Evolutionary conservation across 2,797 vertebrate species (phyloP).

Genomic region (Arnoldichthys spilopterus): DNA sequence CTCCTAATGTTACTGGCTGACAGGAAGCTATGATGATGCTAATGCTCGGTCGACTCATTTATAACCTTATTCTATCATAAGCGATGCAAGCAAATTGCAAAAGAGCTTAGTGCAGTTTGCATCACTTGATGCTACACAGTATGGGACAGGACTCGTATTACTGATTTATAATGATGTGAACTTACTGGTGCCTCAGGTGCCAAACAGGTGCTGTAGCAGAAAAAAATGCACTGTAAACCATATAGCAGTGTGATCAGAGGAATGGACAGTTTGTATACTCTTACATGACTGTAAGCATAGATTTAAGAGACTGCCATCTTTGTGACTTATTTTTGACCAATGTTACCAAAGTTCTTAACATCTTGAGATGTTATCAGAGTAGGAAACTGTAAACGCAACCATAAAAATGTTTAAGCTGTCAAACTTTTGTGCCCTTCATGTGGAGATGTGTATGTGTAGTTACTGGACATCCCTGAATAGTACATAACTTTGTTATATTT

Average conservation of each 20-base stretch:
- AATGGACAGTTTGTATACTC: not conserved
- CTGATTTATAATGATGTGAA: slow-evolving; percentile 1
- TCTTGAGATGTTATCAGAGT: not conserved
- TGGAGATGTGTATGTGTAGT: not conserved
- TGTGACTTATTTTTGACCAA: not conserved
- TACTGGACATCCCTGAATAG: not conserved
- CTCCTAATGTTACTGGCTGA: not conserved
- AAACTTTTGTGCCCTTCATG: not conserved
- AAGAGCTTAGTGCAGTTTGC: slow-evolving; percentile 4
- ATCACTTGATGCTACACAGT: slow-evolving; percentile 19
- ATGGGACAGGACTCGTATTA: slow-evolving; percentile 1
- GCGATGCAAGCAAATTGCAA: not conserved
- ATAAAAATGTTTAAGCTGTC: not conserved
- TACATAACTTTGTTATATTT: too few relatives aligned
- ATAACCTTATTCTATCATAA: not conserved
- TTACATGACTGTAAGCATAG: not conserved
- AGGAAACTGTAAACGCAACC: not conserved
- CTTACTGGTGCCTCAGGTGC: not conserved
- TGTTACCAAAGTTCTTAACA: not conserved
- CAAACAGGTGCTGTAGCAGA: not conserved
- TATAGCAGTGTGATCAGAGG: not conserved
- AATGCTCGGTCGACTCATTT: slow-evolving; percentile 21
- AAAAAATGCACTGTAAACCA: not conserved
- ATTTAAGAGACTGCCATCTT: not conserved
- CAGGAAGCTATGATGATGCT: not conserved